Evolutionary conservation across 2,888 invertebrate species (phyloP).

Genomic region (Teinopalpus imperialis): DNA sequence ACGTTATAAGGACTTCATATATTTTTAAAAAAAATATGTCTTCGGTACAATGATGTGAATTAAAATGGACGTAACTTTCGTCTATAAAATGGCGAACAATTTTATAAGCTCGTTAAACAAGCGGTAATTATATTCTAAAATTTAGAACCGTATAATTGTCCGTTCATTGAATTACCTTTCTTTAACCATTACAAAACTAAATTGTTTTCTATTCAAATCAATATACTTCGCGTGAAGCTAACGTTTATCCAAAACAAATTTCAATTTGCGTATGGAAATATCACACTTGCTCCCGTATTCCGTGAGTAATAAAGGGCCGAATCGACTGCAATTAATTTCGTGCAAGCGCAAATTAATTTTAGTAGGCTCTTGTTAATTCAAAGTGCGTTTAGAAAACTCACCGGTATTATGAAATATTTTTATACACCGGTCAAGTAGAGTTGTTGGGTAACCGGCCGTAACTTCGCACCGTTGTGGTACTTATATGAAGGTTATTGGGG

Average conservation of each 20-base stretch:
- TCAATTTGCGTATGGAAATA: background rate
- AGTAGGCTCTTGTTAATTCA: background rate
- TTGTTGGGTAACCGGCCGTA: constrained; percentile 3
- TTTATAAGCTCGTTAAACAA: too few species aligned
- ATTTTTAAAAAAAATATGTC: too few species aligned
- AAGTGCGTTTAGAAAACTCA: constrained; percentile 14
- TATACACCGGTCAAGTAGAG: constrained; percentile 7
- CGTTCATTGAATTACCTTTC: constrained; percentile 4
- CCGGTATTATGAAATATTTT: constrained; percentile 15
- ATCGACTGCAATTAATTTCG: background rate
- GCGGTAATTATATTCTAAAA: too few species aligned
- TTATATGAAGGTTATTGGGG: constrained; percentile 4
- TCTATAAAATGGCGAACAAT: too few species aligned
- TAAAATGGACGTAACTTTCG: too few species aligned
- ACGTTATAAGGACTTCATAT: too few species aligned
- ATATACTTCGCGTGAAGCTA: constrained; percentile 1
- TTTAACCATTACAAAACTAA: background rate
- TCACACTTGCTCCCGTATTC: background rate
- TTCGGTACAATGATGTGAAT: too few species aligned
- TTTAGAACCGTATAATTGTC: constrained; percentile 9
- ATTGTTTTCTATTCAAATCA: background rate
- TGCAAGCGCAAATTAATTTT: background rate
- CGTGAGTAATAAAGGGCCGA: background rate
- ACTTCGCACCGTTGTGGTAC: constrained; percentile 11
- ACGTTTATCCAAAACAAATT: background rate